These are phyloP conservation scores for Mesorhabditis belari DNA, from an alignment of 2,888 invertebrate species.

Conservation along the genomic window DNA sequence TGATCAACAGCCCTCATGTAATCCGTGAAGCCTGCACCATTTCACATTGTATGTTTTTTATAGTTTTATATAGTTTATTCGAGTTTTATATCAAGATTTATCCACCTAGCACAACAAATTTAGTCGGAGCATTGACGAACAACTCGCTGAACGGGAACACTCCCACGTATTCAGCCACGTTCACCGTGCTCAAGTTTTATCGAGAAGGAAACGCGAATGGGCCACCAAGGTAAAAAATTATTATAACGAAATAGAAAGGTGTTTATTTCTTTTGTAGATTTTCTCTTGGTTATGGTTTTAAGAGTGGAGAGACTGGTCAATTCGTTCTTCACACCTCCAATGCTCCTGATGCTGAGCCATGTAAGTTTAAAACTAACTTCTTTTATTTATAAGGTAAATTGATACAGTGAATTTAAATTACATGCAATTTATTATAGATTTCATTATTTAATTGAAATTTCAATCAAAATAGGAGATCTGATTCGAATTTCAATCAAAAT, in stretches of 20 bases:
- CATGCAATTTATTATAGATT: background rate
- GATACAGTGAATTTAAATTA: background rate
- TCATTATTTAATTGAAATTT: background rate
- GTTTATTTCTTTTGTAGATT: slow-evolving; percentile 26
- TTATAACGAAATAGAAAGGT: background rate
- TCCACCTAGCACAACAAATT: background rate
- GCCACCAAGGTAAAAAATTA: slow-evolving; percentile 34
- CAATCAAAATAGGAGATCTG: no score
- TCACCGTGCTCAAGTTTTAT: slow-evolving; percentile 54
- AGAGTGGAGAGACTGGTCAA: slow-evolving; percentile 53
- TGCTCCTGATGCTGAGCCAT: slow-evolving; percentile 53
- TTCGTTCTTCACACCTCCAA: slow-evolving; percentile 53
- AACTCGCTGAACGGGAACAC: no score
- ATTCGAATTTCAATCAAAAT: no score
- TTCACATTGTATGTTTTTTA: slow-evolving; percentile 47
- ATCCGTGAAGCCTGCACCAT: slow-evolving; percentile 54
- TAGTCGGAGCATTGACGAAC: slow-evolving; percentile 53
- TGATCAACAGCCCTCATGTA: slow-evolving; percentile 54
- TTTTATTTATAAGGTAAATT: background rate
- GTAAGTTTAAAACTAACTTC: slow-evolving; percentile 20
- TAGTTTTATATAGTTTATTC: background rate
- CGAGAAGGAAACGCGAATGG: slow-evolving; percentile 54
- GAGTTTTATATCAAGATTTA: background rate
- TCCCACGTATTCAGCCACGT: slow-evolving; percentile 53
- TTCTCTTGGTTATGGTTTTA: slow-evolving; percentile 53